Evolutionary conservation across 2,888 invertebrate species (phyloP), one percentile per base, ranked within the genome.

Genomic region (Phyllotreta cruciferae): DNA sequence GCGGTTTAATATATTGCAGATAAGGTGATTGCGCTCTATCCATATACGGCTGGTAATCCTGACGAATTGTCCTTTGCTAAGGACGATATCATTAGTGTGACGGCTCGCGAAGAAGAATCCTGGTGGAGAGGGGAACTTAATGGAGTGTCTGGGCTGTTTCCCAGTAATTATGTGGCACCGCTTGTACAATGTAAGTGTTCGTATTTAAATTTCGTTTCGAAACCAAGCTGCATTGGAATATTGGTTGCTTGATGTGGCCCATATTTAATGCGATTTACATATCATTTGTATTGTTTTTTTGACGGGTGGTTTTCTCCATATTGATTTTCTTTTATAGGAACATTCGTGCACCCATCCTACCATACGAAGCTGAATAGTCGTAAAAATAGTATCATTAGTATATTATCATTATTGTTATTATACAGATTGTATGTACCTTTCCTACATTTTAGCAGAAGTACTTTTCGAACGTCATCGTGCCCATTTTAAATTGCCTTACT

Each of bases 101-200:
- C 96, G 2, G 92, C 93, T 55, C 88, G 95, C 61, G 96, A 96
- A 73, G 97, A 97, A 77, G 91, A 93, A n/a, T 92, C 95, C 56
- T 98, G 98, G 98, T 98, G 97, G 97, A 91, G 92, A 79, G 98
- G 98, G 57, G 95, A 96, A 83, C 84, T 94, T 42, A 92, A 94
- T 71, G 95, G 95, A 1, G 86, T 90, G 72, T 90, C 91, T 0
- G 98, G 98, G 6, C 85, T 98, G 56, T 98, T 98, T 80, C 98
- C 98, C 10, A 94, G 96, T 82, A 98, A 97, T 84, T 98, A 98
- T 81, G 97, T 98, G 63, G 86, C 90, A 70, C 88, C 90, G 61
- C 85, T 90, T 49, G 75, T 76, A 45, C 81, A 82, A 79, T 88
- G 88, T 88, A 82, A 88, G 88, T 88, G 9, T 45, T 39, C 14